Base-by-base conservation (phyloP, 2,888 invertebrate genomes). In the Tromatobia lineatoria region DNA sequence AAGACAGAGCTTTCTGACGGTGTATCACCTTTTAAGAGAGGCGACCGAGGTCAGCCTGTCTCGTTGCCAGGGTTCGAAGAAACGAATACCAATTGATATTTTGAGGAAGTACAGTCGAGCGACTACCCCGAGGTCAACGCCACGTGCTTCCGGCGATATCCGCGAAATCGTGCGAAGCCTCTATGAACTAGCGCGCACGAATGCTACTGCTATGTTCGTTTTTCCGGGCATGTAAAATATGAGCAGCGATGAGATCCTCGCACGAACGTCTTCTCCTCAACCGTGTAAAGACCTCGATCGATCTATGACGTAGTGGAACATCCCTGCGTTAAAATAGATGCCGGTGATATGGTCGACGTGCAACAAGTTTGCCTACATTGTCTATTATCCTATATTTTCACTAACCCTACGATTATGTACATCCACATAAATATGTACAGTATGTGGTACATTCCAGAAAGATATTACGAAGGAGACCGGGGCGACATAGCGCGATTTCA, bases 361-460 rank as follows among this genome's bases (percentile, higher is more conserved):
- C 84, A 84, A 84, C 84, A 84, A 84, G 84, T 84, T 78, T 81
- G 23, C 69, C 66, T 61, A 67, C 45, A 38, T 64, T 42, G 38
- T n/a, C 38, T 38, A 64, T 42, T 64, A 18, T 18, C 8, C 34
- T 38, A 38, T 38, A 64, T 42, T 34, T 20, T 7, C 11, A 3
- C 20, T 2, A 18, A 20, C 38, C 11, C 38, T 38, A 18, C 11
- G 3, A 8, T 64, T 64, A 64, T 38, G n/a, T 15, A 59, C n/a
- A 34, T 59, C 15, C 34, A 34, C 15, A n/a, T 25, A 15, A 15
- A 59, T 34, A 59, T 29, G 59, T 59, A 34, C 29, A n/a, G 61
- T 34, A 34, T n/a, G 3, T 7, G 1, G 1, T 54, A 23, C 25
- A 29, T 3, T 1, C 13, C 1, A 23, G 25, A 45, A 45, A 15